Conservation (phyloP, 2,888 invertebrate species). For the Morinoia aosen region DNA sequence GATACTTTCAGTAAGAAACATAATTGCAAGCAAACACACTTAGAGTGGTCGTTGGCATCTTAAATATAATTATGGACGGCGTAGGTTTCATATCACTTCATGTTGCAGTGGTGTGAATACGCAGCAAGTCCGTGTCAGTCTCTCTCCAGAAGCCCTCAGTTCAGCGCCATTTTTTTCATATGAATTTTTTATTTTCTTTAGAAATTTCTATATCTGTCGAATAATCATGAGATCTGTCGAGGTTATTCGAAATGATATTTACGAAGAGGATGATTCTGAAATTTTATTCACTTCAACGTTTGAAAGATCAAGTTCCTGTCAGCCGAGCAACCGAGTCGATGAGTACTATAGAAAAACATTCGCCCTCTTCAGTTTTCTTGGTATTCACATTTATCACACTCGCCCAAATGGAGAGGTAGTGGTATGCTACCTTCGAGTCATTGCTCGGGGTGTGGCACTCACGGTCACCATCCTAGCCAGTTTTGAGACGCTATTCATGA, state of each 20-base stretch:
- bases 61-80: not conserved
- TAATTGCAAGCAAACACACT: not conserved
- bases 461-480: not conserved
- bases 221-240: not conserved
- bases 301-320: not conserved
- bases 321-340: not conserved
- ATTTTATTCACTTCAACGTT: not conserved
- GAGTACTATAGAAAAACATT: not conserved
- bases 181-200: not conserved
- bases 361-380: not conserved
- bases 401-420: conserved; percentile 13
- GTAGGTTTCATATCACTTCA: not conserved
- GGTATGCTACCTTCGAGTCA: not conserved
- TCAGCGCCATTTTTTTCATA: not conserved
- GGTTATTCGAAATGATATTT: conserved; percentile 6
- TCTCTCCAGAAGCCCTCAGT: not conserved
- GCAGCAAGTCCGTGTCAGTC: not conserved
- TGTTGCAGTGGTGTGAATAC: not conserved
- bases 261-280: not conserved
- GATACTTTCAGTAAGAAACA: not conserved
- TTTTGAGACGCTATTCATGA: not conserved
- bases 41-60: not conserved
- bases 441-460: not conserved
- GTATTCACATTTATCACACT: conserved; percentile 1
- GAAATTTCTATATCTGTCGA: not conserved